Base-by-base conservation (phyloP, 2,113 vertebrate species). In the Triplophysa rosa region DNA sequence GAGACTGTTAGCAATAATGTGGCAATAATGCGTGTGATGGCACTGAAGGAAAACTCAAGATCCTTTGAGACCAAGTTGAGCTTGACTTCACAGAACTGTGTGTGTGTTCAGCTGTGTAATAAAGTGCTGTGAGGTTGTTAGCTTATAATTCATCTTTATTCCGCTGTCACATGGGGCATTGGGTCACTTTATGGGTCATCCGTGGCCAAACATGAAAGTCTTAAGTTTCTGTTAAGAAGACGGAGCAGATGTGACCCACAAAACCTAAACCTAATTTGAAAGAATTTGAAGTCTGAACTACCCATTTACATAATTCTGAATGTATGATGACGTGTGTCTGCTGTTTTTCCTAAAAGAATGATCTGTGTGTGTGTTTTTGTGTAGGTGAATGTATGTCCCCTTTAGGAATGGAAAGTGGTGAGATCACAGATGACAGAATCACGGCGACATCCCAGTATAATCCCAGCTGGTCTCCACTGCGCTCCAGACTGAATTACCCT, bases 391-490 rank as follows among this genome's bases (percentile, higher is more conserved):
- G 98, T 71, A 92, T 94, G 91, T 94, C 95, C 90, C 92, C 97
- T 1, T 91, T 99, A 82, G 98, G 98, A 19, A 96, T 99, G 96
- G 94, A 97, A 90, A 98, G 95, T 0, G 96, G 96, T 24, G 95
- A 96, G 79, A 97, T 99, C 80, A 89, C 92, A 61, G 92, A 95
- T 0, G 93, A 96, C 52, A 95, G 94, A 84, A 98, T 99, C 91
- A 93, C 84, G 5, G 95, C 94, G n/a, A 97, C 96, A 37, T 98
- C 97, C 73, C 95, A 98, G 90, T 99, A 99, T 63, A 97, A 97
- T 1, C 83, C 88, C 88, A 97, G 95, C 90, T 99, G 98, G 98
- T 96, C 97, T 17, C 87, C 96, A 0, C 94, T 96, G 80, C 95
- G 96, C 64, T 97, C 96, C 7, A 93, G 98, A 3, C 94, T 99